Base-by-base conservation (phyloP, 2,888 invertebrate genomes). In the Rhopalosiphum nymphaeae region DNA sequence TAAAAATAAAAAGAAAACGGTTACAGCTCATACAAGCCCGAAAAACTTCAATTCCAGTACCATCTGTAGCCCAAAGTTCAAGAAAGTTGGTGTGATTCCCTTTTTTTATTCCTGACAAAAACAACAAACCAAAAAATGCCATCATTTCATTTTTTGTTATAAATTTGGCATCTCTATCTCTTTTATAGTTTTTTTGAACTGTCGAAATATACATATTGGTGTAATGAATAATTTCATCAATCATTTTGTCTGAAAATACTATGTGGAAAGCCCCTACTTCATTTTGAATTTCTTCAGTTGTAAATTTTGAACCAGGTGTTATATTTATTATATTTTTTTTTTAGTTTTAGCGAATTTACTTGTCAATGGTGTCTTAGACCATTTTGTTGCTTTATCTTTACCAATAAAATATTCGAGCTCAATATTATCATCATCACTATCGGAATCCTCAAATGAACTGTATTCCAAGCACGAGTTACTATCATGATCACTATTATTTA, bases 181-280 rank as follows among this genome's bases (percentile, higher is more conserved):
- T 87, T 87, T 87, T 87, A 87, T 87, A 87, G 86, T 87, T 87
- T 87, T 87, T 87, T 46, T 87, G 86, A 87, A 87, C 86, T 87
- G 86, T 87, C 86, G 46, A 87, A 87, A 87, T 87, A 87, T 87
- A 87, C 86, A 87, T 87, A 87, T 46, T 87, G 86, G 86, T 87
- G 86, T 87, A 87, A 87, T 42, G 46, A 87, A 87, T 87, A 87
- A 87, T 87, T 87, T 87, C 86, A 46, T 87, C 86, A 87, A 87
- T 46, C 86, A 87, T 87, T 87, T 87, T 87, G 44, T 87, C 25
- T 87, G 46, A 87, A 87, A 87, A 87, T 87, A 87, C 46, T 87
- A 87, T 87, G 46, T 87, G 21, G 46, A 87, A 87, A 87, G 86
- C 86, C 44, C 46, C 86, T 87, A 87, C 86, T 87, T 87, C 86